Conservation (phyloP, 2,797 vertebrate species). For the Brachyalestes nurse region DNA sequence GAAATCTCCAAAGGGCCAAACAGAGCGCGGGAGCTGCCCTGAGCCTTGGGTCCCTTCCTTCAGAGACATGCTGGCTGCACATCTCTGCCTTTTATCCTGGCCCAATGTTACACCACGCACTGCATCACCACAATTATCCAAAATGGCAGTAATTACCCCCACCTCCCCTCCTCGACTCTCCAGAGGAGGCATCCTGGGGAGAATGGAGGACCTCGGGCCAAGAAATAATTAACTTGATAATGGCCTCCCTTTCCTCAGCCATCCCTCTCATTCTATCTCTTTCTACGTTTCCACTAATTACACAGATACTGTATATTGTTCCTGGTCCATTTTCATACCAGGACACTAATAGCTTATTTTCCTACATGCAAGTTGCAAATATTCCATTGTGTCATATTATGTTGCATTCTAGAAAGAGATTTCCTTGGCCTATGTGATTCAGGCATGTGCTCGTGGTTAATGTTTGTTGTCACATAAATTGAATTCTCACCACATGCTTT, state of each 20-base stretch:
- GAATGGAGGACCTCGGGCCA: conserved; percentile 65
- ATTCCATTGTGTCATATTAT: conserved; percentile 24
- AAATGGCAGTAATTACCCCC: conserved; percentile 63
- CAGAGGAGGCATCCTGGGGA: conserved; percentile 59
- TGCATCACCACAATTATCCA: conserved; percentile 64
- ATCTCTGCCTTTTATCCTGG: conserved; percentile 52
- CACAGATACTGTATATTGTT: conserved; percentile 47
- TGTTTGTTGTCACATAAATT: conserved; percentile 5
- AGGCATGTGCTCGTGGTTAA: background rate
- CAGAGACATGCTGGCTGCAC: conserved; percentile 16
- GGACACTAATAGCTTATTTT: conserved; percentile 46
- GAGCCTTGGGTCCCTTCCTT: conserved; percentile 24
- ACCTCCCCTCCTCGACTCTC: conserved; percentile 52
- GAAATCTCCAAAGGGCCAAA: conserved; percentile 30
- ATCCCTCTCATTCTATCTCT: conserved; percentile 56
- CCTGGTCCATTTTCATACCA: conserved; percentile 36
- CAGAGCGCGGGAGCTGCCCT: conserved; percentile 25
- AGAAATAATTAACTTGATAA: conserved; percentile 78
- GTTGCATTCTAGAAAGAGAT: conserved; percentile 14
- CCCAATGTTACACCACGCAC: conserved; percentile 51
- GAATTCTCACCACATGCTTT: conserved; percentile 19
- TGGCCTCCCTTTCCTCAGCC: conserved; percentile 60
- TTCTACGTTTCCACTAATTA: conserved; percentile 60
- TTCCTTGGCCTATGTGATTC: conserved; percentile 5
- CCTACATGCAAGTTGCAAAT: conserved; percentile 13